phyloP scores from a whole-genome alignment of 2,113 vertebrate genomes.

The Ceyx margarethae region DNA sequence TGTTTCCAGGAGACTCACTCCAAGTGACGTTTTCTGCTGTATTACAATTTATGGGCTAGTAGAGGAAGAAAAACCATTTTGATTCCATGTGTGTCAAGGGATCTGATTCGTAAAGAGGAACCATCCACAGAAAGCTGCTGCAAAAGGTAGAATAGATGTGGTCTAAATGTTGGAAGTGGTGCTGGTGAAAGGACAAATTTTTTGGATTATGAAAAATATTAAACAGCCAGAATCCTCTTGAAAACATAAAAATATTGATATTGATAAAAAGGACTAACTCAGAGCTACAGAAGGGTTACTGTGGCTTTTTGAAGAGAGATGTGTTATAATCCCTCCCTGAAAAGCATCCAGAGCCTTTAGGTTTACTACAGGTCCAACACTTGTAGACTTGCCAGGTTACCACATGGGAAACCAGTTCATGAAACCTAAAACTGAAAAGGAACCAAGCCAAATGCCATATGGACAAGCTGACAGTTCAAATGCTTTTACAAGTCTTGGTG shows the following conservation, averaged over 20 bases:
- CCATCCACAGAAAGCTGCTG: neutral
- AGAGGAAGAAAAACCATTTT: neutral
- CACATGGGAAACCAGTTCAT: slow-evolving; percentile 39
- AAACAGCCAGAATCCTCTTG: neutral
- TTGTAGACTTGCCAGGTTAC: slow-evolving; percentile 29
- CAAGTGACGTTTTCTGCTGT: neutral
- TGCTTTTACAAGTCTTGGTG: neutral
- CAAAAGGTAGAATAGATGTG: neutral
- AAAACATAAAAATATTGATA: neutral
- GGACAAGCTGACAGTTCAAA: slow-evolving; percentile 22
- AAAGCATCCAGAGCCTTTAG: neutral
- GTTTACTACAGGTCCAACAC: neutral
- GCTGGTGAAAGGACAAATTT: neutral
- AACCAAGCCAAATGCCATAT: slow-evolving; percentile 44
- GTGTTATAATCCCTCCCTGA: neutral
- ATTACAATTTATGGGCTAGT: neutral
- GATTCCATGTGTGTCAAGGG: neutral
- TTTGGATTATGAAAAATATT: neutral
- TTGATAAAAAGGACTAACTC: neutral
- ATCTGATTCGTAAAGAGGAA: neutral
- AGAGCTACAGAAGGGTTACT: neutral
- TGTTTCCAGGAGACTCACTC: neutral
- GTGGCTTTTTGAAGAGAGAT: neutral
- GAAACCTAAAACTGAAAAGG: slow-evolving; percentile 16
- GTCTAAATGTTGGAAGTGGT: neutral